Conservation (phyloP, 2,797 vertebrate species). For the Cacajao melanocephalus region DNA sequence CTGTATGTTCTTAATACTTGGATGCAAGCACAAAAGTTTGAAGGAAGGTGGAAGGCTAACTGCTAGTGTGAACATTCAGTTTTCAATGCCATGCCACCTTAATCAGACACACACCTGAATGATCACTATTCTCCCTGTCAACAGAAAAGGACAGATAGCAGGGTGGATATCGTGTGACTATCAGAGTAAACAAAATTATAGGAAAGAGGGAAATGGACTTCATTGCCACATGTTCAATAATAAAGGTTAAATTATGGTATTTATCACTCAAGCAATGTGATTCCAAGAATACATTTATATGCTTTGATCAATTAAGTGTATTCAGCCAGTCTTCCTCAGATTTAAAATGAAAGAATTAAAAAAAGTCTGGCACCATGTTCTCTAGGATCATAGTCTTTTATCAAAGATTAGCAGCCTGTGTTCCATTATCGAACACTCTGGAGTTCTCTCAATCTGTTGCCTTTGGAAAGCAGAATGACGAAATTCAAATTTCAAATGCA, state of each 20-base stretch:
- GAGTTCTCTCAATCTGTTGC: constrained; percentile 9
- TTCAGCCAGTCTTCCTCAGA: constrained; percentile 27
- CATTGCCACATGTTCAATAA: neutral
- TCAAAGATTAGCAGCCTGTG: constrained; percentile 34
- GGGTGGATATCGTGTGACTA: neutral
- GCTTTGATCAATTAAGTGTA: neutral
- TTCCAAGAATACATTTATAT: neutral
- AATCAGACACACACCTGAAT: neutral
- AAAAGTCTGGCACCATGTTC: neutral
- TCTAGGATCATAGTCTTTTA: constrained; percentile 15
- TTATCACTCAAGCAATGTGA: neutral
- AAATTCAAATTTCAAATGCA: constrained; percentile 52
- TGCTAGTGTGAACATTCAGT: neutral
- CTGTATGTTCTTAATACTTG: neutral
- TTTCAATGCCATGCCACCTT: neutral
- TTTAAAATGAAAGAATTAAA: constrained; percentile 47
- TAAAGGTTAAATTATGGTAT: neutral
- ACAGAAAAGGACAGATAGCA: neutral
- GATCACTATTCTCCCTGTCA: neutral
- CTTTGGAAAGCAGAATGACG: constrained; percentile 38
- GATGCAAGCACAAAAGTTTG: neutral
- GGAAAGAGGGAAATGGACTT: neutral
- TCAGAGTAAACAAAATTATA: neutral
- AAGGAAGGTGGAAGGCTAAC: neutral
- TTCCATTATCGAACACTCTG: neutral